Evolutionary conservation across 2,888 invertebrate species (phyloP).

Genomic region (Plebejus argus): DNA sequence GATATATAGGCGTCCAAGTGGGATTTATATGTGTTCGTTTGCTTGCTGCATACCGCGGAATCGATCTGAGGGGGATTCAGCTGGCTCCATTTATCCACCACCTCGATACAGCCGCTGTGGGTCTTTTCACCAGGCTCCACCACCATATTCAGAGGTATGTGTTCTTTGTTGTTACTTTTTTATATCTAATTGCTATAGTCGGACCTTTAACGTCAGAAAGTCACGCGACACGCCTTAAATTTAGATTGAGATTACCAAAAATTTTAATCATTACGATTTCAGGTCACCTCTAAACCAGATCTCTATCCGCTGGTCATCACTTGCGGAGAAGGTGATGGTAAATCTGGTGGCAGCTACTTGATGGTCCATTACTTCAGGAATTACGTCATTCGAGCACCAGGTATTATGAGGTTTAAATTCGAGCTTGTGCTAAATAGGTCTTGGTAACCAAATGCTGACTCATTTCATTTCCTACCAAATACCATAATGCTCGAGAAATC

Average conservation of each 20-base stretch:
- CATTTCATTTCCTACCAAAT: neutral
- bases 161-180: neutral
- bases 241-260: neutral
- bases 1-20: constrained; percentile 56
- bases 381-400: constrained; percentile 87
- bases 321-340: constrained; percentile 86
- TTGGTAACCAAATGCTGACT: neutral
- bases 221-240: neutral
- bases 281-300: constrained; percentile 93
- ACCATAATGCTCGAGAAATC: neutral
- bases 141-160: constrained; percentile 90
- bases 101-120: constrained; percentile 92
- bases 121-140: constrained; percentile 90
- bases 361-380: constrained; percentile 93
- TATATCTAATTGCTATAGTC: neutral
- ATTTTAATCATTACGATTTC: constrained; percentile 34
- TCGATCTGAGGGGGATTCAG: constrained; percentile 87
- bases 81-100: constrained; percentile 90
- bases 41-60: constrained; percentile 70
- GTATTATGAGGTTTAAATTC: constrained; percentile 53
- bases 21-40: constrained; percentile 60
- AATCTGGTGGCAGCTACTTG: constrained; percentile 86
- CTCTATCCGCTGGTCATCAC: constrained; percentile 92
- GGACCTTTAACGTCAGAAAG: neutral
- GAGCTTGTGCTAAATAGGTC: no score